These are phyloP conservation scores for Nephrotoma guestfalica DNA, from an alignment of 2,888 invertebrate species.

Conservation along the genomic window DNA sequence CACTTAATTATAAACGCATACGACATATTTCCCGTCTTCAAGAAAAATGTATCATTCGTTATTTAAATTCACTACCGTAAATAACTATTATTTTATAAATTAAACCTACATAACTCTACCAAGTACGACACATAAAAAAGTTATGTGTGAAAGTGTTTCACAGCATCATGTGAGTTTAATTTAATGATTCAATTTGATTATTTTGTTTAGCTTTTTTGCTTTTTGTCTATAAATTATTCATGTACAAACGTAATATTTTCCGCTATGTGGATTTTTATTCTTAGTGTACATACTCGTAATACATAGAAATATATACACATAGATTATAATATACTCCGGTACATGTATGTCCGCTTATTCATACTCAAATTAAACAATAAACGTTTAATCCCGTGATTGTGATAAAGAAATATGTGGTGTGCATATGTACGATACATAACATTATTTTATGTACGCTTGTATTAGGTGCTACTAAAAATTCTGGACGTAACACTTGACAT, in stretches of 20 bases:
- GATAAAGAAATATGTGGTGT: not conserved
- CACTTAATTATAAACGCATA: not conserved
- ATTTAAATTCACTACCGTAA: not conserved
- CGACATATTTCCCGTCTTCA: not conserved
- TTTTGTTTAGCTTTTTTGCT: not conserved
- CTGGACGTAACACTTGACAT: not conserved
- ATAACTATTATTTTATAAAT: not conserved
- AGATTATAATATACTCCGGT: not conserved
- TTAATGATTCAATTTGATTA: not conserved
- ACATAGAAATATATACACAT: not conserved
- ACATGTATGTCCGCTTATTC: not conserved
- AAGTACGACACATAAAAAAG: not conserved
- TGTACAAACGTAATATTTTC: not conserved
- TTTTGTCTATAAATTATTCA: not conserved
- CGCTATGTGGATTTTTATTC: not conserved
- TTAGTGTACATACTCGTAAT: not conserved
- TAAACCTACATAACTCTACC: not conserved
- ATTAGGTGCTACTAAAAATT: not conserved
- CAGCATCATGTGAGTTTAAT: not conserved
- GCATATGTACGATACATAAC: not conserved
- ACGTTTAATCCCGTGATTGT: not conserved
- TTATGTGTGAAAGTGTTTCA: not conserved
- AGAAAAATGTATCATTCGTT: not conserved
- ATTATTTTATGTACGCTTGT: not conserved
- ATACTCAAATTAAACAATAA: not conserved